These are phyloP conservation scores for Morphnarchus princeps DNA, from an alignment of 2,113 vertebrate genomes.

Conservation along the genomic window DNA sequence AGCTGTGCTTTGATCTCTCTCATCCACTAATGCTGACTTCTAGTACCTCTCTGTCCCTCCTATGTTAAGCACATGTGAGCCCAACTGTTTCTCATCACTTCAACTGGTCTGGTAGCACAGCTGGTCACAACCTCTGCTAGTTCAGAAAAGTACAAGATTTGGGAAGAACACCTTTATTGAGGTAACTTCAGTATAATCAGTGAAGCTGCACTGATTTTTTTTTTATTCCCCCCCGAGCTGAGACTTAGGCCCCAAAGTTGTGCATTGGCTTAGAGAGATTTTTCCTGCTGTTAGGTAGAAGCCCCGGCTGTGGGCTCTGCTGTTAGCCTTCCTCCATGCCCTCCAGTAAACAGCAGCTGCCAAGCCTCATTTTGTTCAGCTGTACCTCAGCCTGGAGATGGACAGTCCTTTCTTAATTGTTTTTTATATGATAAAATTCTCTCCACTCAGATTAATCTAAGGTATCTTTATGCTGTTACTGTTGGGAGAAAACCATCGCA, in stretches of 20 bases:
- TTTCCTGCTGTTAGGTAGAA: not conserved
- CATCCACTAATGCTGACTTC: not conserved
- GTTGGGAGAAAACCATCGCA: rapidly evolving
- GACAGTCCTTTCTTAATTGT: not conserved
- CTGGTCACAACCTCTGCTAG: not conserved
- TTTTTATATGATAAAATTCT: not conserved
- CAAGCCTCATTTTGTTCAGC: not conserved
- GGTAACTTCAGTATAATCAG: not conserved
- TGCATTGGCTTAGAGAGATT: not conserved
- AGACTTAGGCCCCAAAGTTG: not conserved
- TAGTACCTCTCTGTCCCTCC: not conserved
- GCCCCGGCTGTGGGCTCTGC: not conserved
- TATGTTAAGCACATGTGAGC: not conserved
- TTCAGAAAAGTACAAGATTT: not conserved
- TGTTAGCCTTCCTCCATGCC: not conserved
- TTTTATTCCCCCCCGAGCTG: not conserved
- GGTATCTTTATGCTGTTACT: not conserved
- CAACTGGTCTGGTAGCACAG: not conserved
- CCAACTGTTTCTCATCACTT: not conserved
- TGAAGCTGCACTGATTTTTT: not conserved
- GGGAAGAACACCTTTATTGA: not conserved
- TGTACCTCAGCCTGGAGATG: not conserved
- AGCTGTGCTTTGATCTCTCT: not conserved
- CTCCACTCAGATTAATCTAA: not conserved
- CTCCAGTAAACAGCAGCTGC: not conserved